Evolutionary conservation across 2,888 invertebrate species (phyloP), one percentile per base, ranked within the genome.

Genomic region (Minunthozetes semirufus): DNA sequence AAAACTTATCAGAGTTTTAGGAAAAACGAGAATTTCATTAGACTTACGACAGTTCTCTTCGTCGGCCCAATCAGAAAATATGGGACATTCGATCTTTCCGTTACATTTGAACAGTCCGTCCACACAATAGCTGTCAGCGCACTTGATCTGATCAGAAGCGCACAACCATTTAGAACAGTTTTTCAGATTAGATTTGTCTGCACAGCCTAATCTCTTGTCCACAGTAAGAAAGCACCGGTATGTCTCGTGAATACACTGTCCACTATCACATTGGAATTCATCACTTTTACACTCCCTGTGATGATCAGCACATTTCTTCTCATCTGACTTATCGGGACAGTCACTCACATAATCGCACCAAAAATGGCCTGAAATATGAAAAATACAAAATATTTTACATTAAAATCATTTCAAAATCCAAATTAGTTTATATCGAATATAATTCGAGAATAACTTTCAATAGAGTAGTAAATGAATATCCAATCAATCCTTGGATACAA

Each of bases 271-370:
- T 2, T 77, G 79, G 76, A 82, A 83, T 77, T 83, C 80, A 33
- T 48, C 25, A 15, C 11, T 48, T 29, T 27, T 59, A 50, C 38
- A 48, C 38, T n/a, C n/a, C 70, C 79, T 79, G 80, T 75, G 42
- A 68, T 27, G 72, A 78, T 81, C 81, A 78, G 84, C 78, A 77
- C 85, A 85, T 70, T 81, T 76, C 2, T 80, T 78, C 78, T 85
- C 85, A 77, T 85, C 85, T 0, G 84, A 83, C 3, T 81, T 81
- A 77, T 85, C 85, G 1, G 82, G 81, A 78, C 85, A 85, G 78
- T 85, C 84, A 4, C 80, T 76, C 72, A 80, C 78, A 77, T 81
- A 84, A 79, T 85, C 84, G 77, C 85, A 85, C 83, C 83, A 82
- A 22, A 80, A 76, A 1, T 79, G 74, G 9, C 79, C 78, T 66